A percentile compares a stretch with the other conserved stretches of the same genome.
Evolutionary conservation across 2,797 vertebrate genomes (phyloP).

Genomic region (Sebastes minor): DNA sequence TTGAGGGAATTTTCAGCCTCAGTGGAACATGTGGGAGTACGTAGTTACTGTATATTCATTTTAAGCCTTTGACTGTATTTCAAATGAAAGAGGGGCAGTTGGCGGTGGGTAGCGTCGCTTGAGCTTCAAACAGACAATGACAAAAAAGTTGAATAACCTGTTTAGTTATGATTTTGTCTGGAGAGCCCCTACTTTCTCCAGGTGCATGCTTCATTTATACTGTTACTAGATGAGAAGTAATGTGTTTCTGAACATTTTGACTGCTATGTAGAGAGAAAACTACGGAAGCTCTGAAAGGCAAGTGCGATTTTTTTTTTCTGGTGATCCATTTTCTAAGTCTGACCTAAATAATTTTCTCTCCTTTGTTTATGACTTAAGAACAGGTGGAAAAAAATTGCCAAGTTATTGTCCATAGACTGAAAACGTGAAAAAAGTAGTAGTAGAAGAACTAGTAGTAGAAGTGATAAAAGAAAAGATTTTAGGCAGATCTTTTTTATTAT

Average conservation of each 20-base stretch:
- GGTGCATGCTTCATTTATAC: not conserved
- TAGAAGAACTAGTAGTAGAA: too few species aligned
- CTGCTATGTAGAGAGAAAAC: constrained; percentile 17
- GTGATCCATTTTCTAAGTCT: too few species aligned
- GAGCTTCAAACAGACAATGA: constrained; percentile 22
- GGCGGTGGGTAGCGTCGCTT: constrained; percentile 4
- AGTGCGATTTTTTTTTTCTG: accelerated
- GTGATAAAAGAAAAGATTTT: too few species aligned
- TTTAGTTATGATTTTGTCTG: constrained; percentile 62
- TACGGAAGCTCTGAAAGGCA: too few species aligned
- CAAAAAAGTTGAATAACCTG: constrained; percentile 37
- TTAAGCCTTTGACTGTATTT: constrained; percentile 50
- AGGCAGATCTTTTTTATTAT: too few species aligned
- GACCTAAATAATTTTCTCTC: too few species aligned
- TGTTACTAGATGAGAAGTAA: not conserved
- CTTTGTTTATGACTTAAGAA: too few species aligned
- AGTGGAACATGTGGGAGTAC: constrained; percentile 65
- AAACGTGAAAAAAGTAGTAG: too few species aligned
- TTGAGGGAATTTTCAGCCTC: constrained; percentile 64
- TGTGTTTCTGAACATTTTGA: constrained; percentile 31
- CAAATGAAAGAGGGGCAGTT: constrained; percentile 46
- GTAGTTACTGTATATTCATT: constrained; percentile 63
- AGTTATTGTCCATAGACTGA: too few species aligned
- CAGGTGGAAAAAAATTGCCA: too few species aligned
- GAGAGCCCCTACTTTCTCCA: constrained; percentile 50